These are phyloP conservation scores for Protosalanx chinensis DNA, from an alignment of 2,797 vertebrate genomes.

Conservation along the genomic window DNA sequence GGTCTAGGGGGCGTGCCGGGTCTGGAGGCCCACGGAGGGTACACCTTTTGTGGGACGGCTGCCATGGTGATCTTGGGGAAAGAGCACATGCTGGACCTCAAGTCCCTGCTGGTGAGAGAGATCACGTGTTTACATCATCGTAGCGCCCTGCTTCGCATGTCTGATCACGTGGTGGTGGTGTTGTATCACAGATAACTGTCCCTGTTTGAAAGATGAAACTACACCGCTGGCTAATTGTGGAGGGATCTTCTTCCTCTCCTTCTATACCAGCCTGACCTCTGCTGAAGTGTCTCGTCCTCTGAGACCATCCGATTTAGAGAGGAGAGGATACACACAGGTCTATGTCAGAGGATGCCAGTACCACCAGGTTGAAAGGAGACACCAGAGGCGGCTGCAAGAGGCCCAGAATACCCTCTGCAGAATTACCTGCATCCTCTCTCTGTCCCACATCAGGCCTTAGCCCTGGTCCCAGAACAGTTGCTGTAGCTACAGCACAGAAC, in stretches of 20 bases:
- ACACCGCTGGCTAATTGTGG: no score
- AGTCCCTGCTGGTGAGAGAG: slow-evolving; percentile 82
- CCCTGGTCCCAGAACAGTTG: not conserved
- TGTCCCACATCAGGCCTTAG: not conserved
- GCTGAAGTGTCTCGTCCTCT: not conserved
- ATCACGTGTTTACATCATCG: not conserved
- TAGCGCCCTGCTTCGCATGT: not conserved
- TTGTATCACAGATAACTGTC: not conserved
- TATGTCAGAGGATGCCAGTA: not conserved
- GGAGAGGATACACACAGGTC: not conserved
- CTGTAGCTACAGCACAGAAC: not conserved
- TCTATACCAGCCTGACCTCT: not conserved
- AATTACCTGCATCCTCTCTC: not conserved
- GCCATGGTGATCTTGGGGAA: slow-evolving; percentile 91
- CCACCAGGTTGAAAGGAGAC: not conserved
- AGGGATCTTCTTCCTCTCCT: no score
- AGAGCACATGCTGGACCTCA: slow-evolving; percentile 88
- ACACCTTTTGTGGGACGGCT: slow-evolving; percentile 92
- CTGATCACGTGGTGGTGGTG: not conserved
- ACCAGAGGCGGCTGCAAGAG: not conserved
- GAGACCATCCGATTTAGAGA: not conserved
- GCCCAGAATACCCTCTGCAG: not conserved
- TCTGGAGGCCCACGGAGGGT: slow-evolving; percentile 93
- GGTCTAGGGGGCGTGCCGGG: slow-evolving; percentile 92
- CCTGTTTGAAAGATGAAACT: not conserved